Base-by-base conservation (phyloP, 2,888 invertebrate genomes). In the Norana najaformis region DNA sequence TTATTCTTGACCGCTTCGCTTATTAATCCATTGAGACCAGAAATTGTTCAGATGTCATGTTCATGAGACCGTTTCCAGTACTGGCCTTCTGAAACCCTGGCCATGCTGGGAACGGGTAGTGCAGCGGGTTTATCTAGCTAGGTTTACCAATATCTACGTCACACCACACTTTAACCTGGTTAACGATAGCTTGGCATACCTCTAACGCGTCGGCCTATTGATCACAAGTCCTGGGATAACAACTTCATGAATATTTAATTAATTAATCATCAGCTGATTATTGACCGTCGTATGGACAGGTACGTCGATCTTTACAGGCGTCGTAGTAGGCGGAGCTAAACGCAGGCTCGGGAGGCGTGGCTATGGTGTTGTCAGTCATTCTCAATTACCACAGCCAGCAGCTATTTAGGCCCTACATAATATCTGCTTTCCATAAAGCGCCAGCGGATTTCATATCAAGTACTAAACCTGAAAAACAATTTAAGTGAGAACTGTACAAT, bases 121-220 rank as follows among this genome's bases (percentile, higher is more conserved):
- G n/a, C 69, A 69, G 69, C 69, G 69, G 69, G 30, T 69, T 69
- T 69, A 69, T 47, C 23, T 47, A 47, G 47, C 69, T n/a, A n/a
- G n/a, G 69, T 69, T 69, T 69, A 69, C 69, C 69, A n/a, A 69
- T 69, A n/a, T 69, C 69, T 69, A 69, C 69, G 30, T 69, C 69
- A 69, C 69, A n/a, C 69, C 69, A 69, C 69, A 69, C 69, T 69
- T 69, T 69, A 69, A 69, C 69, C 69, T 69, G 69, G 69, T 69
- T 69, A 69, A 69, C 69, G 69, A 69, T 69, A 69, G 69, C 69
- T n/a, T 69, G 69, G 69, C 69, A 69, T 69, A 69, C 69, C 69
- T 69, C 69, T 69, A 69, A 69, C 30, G 69, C 69, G 30, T 69
- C n/a, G 69, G 69, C 69, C 69, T 69, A 69, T 69, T 69, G 69